These are phyloP conservation scores for Sphaeramia orbicularis DNA, from an alignment of 2,797 vertebrate species.

Conservation along the genomic window DNA sequence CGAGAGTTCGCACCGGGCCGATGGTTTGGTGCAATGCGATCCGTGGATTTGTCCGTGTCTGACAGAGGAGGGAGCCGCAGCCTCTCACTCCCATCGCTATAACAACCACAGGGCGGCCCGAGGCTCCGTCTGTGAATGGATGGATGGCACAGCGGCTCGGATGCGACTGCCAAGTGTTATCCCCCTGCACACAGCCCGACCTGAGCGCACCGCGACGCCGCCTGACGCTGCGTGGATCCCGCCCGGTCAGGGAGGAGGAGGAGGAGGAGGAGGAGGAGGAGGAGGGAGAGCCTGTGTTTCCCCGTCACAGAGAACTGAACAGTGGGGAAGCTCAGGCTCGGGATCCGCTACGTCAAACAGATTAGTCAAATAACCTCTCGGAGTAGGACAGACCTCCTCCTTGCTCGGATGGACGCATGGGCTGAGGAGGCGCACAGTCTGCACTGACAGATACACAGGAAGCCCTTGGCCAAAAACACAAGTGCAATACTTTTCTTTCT, in stretches of 20 bases:
- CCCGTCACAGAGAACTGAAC: constrained; percentile 65
- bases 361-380: constrained; percentile 77
- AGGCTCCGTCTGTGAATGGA: constrained; percentile 20
- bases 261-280: background rate
- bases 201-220: constrained; percentile 44
- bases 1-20: constrained; percentile 22
- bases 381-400: constrained; percentile 62
- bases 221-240: constrained; percentile 41
- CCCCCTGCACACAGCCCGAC: constrained; percentile 48
- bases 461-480: constrained; percentile 32
- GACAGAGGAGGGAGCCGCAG: constrained; percentile 58
- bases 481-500: constrained; percentile 54
- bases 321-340: constrained; percentile 67
- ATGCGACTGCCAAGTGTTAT: constrained; percentile 49
- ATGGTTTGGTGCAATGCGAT: constrained; percentile 81
- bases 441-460: constrained; percentile 46
- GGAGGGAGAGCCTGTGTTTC: constrained; percentile 49
- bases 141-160: constrained; percentile 40
- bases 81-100: constrained; percentile 68
- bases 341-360: constrained; percentile 77
- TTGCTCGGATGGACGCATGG: constrained; percentile 42
- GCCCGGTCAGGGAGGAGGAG: constrained; percentile 24
- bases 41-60: constrained; percentile 20
- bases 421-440: constrained; percentile 41
- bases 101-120: constrained; percentile 69